phyloP scores from a whole-genome alignment of 2,888 invertebrate species.

The Lathronympha strigana region DNA sequence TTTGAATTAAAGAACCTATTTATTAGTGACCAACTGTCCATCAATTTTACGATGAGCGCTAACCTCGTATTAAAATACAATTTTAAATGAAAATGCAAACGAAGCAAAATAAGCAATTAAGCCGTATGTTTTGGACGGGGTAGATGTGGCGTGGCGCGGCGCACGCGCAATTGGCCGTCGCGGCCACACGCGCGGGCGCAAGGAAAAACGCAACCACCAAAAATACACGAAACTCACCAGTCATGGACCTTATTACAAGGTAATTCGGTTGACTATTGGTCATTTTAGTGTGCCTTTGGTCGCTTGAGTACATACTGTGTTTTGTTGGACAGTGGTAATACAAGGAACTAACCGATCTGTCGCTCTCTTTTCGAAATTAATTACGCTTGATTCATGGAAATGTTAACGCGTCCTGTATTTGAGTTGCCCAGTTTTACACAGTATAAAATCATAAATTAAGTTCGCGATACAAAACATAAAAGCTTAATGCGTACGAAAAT shows the following conservation, averaged over 20 bases:
- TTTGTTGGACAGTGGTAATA: slow-evolving; percentile 12
- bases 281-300: not conserved
- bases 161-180: slow-evolving; percentile 69
- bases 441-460: no score
- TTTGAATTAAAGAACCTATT: not conserved
- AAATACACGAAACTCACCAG: not conserved
- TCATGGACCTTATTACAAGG: not conserved
- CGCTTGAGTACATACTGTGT: not conserved
- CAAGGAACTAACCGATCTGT: slow-evolving; percentile 36
- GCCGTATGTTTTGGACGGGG: slow-evolving; percentile 54
- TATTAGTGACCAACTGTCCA: not conserved
- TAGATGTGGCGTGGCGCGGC: slow-evolving; percentile 63
- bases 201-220: slow-evolving; percentile 56
- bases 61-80: not conserved
- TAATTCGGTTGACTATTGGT: not conserved
- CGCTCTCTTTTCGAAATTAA: slow-evolving; percentile 28
- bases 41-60: not conserved
- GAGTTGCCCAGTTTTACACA: not conserved
- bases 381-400: slow-evolving; percentile 25
- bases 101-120: slow-evolving; percentile 66
- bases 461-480: no score
- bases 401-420: not conserved
- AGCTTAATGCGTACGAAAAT: no score
- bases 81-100: slow-evolving; percentile 45
- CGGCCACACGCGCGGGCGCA: slow-evolving; percentile 60